Evolutionary conservation across 2,797 vertebrate genomes (phyloP).

Genomic region (Menidia menidia): DNA sequence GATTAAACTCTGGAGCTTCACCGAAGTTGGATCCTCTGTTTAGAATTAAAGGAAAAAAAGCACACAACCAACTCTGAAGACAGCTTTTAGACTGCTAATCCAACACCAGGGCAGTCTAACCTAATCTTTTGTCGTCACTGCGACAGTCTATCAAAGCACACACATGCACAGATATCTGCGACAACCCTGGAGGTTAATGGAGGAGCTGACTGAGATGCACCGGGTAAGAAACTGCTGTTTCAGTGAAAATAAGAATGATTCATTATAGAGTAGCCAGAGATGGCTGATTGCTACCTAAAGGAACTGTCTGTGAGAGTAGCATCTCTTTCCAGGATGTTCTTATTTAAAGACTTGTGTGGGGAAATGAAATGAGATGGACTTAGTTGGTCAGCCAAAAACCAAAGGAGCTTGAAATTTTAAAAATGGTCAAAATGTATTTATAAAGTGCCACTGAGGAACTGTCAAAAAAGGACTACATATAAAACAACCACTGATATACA

Average conservation of each 20-base stretch:
- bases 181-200: slow-evolving; percentile 52
- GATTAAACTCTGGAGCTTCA: slow-evolving; percentile 59
- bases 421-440: slow-evolving; percentile 76
- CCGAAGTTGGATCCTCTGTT: slow-evolving; percentile 69
- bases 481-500: slow-evolving; percentile 65
- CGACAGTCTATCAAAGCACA: slow-evolving; percentile 75
- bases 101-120: slow-evolving; percentile 63
- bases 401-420: slow-evolving; percentile 85
- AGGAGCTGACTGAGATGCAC: slow-evolving; percentile 64
- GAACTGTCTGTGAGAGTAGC: slow-evolving; percentile 63
- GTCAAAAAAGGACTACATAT: slow-evolving; percentile 65
- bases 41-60: slow-evolving; percentile 58
- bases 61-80: slow-evolving; percentile 77
- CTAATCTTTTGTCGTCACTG: slow-evolving; percentile 58
- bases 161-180: slow-evolving; percentile 53
- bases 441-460: slow-evolving; percentile 81
- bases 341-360: slow-evolving; percentile 68
- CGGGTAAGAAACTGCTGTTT: slow-evolving; percentile 58
- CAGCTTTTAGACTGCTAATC: slow-evolving; percentile 58
- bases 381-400: slow-evolving; percentile 85
- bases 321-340: slow-evolving; percentile 72
- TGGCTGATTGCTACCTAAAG: slow-evolving; percentile 58
- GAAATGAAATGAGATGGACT: slow-evolving; percentile 74
- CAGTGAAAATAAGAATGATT: slow-evolving; percentile 49
- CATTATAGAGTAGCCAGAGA: slow-evolving; percentile 36